Evolutionary conservation across 2,888 invertebrate species (phyloP).

Genomic region (Ceramica pisi): DNA sequence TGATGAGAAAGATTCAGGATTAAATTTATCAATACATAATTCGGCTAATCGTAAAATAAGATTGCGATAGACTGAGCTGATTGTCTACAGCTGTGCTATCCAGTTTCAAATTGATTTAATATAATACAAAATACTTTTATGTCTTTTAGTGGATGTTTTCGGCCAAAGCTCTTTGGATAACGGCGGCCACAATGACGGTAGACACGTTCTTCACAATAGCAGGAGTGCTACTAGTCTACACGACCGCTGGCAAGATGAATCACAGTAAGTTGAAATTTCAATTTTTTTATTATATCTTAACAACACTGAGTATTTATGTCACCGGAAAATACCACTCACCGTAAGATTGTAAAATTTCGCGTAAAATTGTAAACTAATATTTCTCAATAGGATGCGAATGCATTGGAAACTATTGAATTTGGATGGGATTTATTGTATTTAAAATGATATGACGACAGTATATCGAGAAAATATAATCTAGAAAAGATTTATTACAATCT

Average conservation of each 20-base stretch:
- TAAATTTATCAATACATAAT: not conserved
- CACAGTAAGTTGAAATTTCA: constrained; percentile 70
- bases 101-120: not conserved
- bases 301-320: not conserved
- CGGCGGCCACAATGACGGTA: constrained; percentile 87
- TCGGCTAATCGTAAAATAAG: not conserved
- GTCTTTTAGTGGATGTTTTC: constrained; percentile 61
- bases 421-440: too few relatives aligned
- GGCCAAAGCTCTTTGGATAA: constrained; percentile 77
- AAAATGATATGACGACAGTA: too few relatives aligned
- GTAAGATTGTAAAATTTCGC: too few relatives aligned
- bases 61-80: not conserved
- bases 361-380: too few relatives aligned
- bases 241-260: constrained; percentile 75
- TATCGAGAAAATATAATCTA: too few relatives aligned
- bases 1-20: not conserved
- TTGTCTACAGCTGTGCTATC: not conserved
- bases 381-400: too few relatives aligned
- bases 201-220: constrained; percentile 91
- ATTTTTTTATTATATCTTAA: not conserved
- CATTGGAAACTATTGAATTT: too few relatives aligned
- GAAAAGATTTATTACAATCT: too few relatives aligned
- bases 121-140: not conserved
- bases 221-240: constrained; percentile 80
- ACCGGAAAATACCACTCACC: too few relatives aligned